Evolutionary conservation across 2,888 invertebrate species (phyloP), one percentile per base, ranked within the genome.

Genomic region (Erebia ligea): DNA sequence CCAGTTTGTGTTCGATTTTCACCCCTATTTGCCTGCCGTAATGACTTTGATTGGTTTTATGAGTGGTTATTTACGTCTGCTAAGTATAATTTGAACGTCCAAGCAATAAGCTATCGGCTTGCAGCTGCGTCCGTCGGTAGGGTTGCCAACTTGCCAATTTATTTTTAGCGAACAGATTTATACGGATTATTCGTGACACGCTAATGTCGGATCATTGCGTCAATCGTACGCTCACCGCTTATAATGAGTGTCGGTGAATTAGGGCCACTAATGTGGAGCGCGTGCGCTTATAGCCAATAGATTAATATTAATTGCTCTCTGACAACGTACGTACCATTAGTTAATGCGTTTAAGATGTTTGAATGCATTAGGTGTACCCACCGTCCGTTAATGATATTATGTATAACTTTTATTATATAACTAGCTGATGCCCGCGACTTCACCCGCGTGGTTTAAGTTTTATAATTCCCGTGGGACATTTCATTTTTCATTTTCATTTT

Each of bases 141-240:
- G 92, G 91, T 82, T 92, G 91, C 86, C 89, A 90, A 86, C 79
- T 82, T 91, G 91, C 86, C 89, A 90, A 86, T 79, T 84, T 91
- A 91, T 91, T 86, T 91, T 86, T 88, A 88, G 90, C 84, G 71
- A 81, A 81, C 82, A 83, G 85, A 89, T 89, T 86, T 87, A 86
- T 86, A 83, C 80, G 84, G 88, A 89, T 90, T 90, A 90, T 86
- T 86, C 70, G 73, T 64, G 72, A 78, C 62, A 81, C 79, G 83
- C 81, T 85, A 84, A 87, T 80, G 81, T 76, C 81, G 82, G 83
- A 80, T 88, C 86, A 85, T 86, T 84, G 86, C 87, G 86, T 88
- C 84, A 81, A 82, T 84, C 79, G 79, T 15, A 13, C 8, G 21
- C 48, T 13, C 73, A 48, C 59, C 45, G 40, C 56, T 70, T 72